Percentiles rank a stretch among this genome's conserved stretches.
phyloP scores from a whole-genome alignment of 2,113 vertebrate genomes.

The Hyla sarda region DNA sequence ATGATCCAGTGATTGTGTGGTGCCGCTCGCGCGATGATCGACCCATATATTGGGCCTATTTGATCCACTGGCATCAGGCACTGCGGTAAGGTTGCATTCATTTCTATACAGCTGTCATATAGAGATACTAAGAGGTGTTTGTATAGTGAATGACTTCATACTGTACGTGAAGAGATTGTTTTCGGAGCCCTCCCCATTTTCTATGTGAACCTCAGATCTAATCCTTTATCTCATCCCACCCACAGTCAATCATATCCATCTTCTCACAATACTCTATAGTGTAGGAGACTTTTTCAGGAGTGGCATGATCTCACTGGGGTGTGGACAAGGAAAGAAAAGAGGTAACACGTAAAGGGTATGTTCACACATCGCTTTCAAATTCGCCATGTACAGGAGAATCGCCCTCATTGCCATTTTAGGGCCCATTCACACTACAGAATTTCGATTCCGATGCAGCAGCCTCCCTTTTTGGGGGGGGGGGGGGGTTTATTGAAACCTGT shows the following conservation, averaged over 20 bases:
- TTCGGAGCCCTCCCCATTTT: not conserved
- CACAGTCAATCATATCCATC: not conserved
- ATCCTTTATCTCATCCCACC: conserved; percentile 1
- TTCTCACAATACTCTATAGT: not conserved
- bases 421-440: no score
- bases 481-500: no score
- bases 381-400: no score
- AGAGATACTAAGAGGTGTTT: not conserved
- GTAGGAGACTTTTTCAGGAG: not conserved
- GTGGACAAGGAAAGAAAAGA: not conserved
- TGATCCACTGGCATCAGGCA: not conserved
- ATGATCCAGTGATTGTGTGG: no score
- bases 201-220: not conserved
- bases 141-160: no score
- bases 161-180: not conserved
- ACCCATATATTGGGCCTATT: no score
- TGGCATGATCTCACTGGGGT: not conserved
- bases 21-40: no score
- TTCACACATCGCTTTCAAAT: no score
- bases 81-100: not conserved
- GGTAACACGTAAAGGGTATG: not conserved
- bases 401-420: no score
- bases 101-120: not conserved
- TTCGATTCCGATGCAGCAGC: no score
- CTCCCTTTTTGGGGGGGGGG: no score